Percentiles rank a stretch among this genome's conserved stretches.
Evolutionary conservation across 2,797 vertebrate genomes (phyloP).

Genomic region (Telmatherina bonti): DNA sequence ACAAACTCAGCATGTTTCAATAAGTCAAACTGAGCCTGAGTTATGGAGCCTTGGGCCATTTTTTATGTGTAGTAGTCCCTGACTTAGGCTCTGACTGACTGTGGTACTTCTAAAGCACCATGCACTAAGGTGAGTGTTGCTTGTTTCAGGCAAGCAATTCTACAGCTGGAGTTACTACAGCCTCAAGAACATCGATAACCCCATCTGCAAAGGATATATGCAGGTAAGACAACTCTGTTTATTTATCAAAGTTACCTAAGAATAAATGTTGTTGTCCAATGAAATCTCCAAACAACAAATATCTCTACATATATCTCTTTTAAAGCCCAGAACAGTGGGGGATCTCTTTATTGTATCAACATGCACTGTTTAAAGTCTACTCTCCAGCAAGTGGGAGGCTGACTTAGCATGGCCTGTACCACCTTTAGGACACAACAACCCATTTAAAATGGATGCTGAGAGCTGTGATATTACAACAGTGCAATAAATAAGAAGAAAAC

Average conservation of each 20-base stretch:
- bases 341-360: slow-evolving; percentile 19
- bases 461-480: slow-evolving; percentile 2
- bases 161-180: slow-evolving; percentile 85
- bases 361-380: slow-evolving; percentile 17
- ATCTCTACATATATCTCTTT: not conserved
- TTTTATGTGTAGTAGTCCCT: too few relatives aligned
- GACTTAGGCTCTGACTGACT: not conserved
- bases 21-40: too few relatives aligned
- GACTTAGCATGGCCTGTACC: slow-evolving; percentile 22
- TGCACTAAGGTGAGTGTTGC: slow-evolving; percentile 75
- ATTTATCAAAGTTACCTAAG: not conserved
- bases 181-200: slow-evolving; percentile 88
- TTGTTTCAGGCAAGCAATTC: slow-evolving; percentile 93
- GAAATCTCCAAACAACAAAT: slow-evolving; percentile 10
- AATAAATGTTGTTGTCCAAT: not conserved
- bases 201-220: slow-evolving; percentile 95
- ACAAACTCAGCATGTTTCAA: too few relatives aligned
- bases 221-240: slow-evolving; percentile 85
- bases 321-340: slow-evolving; percentile 7
- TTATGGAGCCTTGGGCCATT: too few relatives aligned
- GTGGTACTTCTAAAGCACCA: not conserved
- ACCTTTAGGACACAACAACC: slow-evolving; percentile 26
- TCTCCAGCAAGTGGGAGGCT: slow-evolving; percentile 28
- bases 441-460: slow-evolving; percentile 45
- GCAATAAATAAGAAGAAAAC: slow-evolving; percentile 29